A percentile compares a stretch with the other conserved stretches of the same genome.
Conservation (phyloP, 2,797 vertebrate genomes). For the Cyprinella venusta region DNA sequence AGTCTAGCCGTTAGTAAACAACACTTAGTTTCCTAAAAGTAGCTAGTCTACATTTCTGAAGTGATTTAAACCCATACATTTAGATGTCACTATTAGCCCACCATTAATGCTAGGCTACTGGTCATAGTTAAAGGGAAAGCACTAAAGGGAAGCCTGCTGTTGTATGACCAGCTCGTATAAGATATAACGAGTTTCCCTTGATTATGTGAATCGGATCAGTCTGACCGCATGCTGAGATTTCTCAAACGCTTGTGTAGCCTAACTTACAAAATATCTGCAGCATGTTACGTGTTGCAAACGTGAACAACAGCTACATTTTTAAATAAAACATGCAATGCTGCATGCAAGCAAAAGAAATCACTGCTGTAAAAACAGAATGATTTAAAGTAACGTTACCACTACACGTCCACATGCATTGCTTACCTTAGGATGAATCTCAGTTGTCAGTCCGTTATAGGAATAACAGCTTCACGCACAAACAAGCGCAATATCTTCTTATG, state of each 20-base stretch:
- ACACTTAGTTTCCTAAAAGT: not conserved
- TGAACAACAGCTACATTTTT: not conserved
- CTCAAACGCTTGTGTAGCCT: not conserved
- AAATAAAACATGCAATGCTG: not conserved
- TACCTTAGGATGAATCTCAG: constrained; percentile 52
- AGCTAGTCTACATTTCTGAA: not conserved
- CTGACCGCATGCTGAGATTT: not conserved
- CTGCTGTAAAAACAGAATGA: not conserved
- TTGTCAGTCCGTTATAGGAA: constrained; percentile 25
- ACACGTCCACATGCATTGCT: not conserved
- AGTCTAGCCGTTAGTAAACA: not conserved
- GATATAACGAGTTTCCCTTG: constrained; percentile 14
- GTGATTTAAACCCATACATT: not conserved
- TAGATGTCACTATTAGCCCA: not conserved
- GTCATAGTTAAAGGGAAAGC: not conserved
- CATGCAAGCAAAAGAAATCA: constrained; percentile 2
- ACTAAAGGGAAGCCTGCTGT: constrained; percentile 11
- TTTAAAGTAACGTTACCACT: too few relatives aligned
- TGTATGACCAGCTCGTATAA: not conserved
- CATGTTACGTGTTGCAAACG: not conserved
- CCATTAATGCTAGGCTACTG: not conserved
- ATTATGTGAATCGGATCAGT: constrained; percentile 29
- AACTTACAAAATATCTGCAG: not conserved
- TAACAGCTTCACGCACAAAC: not conserved
- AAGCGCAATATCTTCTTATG: not conserved